A percentile compares a stretch with the other conserved stretches of the same genome.
These are phyloP conservation scores for Pelmatolapia mariae DNA, from an alignment of 2,113 vertebrate species.

Conservation along the genomic window DNA sequence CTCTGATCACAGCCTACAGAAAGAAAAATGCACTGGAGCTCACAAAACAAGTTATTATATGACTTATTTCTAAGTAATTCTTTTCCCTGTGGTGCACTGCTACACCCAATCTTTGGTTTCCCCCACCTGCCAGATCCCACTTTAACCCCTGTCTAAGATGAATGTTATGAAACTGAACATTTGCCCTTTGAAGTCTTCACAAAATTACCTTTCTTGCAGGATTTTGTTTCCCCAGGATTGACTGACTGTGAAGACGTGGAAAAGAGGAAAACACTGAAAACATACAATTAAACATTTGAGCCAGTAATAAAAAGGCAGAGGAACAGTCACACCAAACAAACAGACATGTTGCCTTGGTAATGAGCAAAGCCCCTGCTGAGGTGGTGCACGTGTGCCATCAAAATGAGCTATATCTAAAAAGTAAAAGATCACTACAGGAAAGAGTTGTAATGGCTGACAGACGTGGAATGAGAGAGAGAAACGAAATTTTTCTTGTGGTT, in stretches of 20 bases:
- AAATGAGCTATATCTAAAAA: slow-evolving; percentile 1
- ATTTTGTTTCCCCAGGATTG: slow-evolving; percentile 4
- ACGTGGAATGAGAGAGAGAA: background rate
- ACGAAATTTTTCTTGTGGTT: slow-evolving; percentile 7
- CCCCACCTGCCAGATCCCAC: background rate
- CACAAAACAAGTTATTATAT: background rate
- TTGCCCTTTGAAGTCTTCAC: background rate
- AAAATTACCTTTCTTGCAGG: background rate
- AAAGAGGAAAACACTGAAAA: slow-evolving; percentile 17
- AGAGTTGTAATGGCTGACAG: background rate
- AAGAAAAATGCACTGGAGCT: background rate
- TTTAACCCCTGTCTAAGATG: background rate
- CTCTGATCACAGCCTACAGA: background rate
- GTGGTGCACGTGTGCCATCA: background rate
- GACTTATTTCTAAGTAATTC: background rate
- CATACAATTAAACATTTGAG: slow-evolving; percentile 48
- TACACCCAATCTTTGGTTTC: background rate
- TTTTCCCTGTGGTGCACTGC: background rate
- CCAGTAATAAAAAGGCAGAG: slow-evolving; percentile 30
- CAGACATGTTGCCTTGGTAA: slow-evolving; percentile 47
- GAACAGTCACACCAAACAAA: slow-evolving; percentile 52
- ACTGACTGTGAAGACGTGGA: background rate
- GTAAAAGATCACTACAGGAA: background rate
- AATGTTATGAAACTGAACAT: background rate
- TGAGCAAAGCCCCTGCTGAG: slow-evolving; percentile 12